Base-by-base conservation (phyloP, 2,797 vertebrate genomes). In the Falco naumanni region DNA sequence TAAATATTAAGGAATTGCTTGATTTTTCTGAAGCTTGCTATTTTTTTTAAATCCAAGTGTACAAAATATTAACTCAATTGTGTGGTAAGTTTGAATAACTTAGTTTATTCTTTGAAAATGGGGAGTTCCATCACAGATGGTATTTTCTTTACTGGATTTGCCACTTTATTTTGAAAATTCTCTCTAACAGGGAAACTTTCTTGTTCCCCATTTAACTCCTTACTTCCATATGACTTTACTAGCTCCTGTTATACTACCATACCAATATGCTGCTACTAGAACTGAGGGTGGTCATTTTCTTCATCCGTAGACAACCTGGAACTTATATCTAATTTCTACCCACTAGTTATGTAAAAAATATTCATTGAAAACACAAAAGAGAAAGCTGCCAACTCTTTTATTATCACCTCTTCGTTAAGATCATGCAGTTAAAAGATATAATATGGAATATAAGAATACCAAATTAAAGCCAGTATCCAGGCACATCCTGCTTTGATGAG, bases 41-140 rank as follows among this genome's bases (percentile, higher is more conserved):
- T 5, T 41, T 26, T 45, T 77, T 50, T 56, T 9, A 5, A 43
- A 57, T 20, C 63, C 11, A 50, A 15, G 13, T 12, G 13, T 60
- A 70, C n/a, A 71, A 84, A 94, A 64, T 31, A 65, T 12, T 18
- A 84, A 80, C 20, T 79, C 20, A 48, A 5, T 60, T 68, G 84
- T 90, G 41, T 39, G 54, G 16, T 24, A 61, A 28, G 2, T 78
- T 78, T 60, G 45, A 95, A 75, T 56, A 65, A 45, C 11, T 64
- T 70, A 59, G 24, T 43, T 88, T 72, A 9, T 37, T 84, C 47
- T 86, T 83, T 75, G 60, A 68, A 94, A 89, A 70, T 7, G 14
- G 4, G n/a, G 37, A 54, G 82, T 50, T 87, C 37, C 37, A 63
- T 33, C 0, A 0, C 11, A 34, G 33, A 28, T 18, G 57, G 6